Percentiles rank a stretch among this genome's conserved stretches.
Evolutionary conservation across 1,140 invertebrate species (phyloP).

Genomic region (Zaprionus africanus): DNA sequence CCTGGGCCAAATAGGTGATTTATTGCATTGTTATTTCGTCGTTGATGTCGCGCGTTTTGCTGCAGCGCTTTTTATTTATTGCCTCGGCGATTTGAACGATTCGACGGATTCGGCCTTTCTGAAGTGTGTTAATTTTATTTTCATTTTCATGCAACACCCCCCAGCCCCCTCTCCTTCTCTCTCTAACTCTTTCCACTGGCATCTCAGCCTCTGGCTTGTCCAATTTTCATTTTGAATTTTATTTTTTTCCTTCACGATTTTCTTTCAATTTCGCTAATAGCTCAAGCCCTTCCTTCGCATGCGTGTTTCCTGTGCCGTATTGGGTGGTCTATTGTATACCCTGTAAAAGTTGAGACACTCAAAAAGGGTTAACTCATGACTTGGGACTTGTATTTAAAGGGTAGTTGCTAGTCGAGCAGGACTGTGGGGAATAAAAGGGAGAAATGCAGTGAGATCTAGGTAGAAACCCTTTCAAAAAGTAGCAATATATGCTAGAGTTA

Average conservation of each 20-base stretch:
- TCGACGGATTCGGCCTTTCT: background rate
- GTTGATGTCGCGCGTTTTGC: constrained; percentile 76
- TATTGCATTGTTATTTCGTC: constrained; percentile 81
- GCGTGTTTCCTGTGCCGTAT: background rate
- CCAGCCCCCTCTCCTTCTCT: no score
- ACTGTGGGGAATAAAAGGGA: no score
- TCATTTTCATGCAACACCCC: constrained; percentile 39
- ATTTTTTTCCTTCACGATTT: background rate
- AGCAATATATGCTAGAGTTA: background rate
- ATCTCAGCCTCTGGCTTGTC: constrained; percentile 41
- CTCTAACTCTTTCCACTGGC: background rate
- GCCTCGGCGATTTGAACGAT: constrained; percentile 41
- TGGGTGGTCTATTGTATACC: constrained; percentile 25
- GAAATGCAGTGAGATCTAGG: no score
- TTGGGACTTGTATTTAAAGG: background rate
- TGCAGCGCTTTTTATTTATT: constrained; percentile 74
- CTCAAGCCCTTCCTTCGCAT: constrained; percentile 1
- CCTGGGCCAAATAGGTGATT: constrained; percentile 69
- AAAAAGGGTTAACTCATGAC: background rate
- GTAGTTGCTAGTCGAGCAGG: no score
- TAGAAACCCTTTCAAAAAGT: no score
- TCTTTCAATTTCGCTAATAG: constrained; percentile 31
- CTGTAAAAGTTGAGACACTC: background rate
- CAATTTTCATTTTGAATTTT: constrained; percentile 36
- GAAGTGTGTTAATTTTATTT: constrained; percentile 78